Base-by-base conservation (phyloP, 2,113 vertebrate genomes). In the Thermophis baileyi region DNA sequence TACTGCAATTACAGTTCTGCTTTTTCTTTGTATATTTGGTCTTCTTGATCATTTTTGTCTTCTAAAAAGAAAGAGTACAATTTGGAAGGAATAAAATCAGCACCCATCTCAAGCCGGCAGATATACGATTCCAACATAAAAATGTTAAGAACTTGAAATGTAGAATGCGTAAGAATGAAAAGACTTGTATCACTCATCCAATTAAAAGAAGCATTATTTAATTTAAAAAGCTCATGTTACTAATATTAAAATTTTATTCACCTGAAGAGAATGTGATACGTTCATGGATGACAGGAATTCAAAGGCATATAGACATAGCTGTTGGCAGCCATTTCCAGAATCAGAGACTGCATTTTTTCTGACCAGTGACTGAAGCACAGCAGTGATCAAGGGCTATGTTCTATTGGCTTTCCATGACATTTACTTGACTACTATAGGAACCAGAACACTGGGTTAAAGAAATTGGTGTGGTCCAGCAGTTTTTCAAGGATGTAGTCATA, bases 181-280 rank as follows among this genome's bases (percentile, higher is more conserved):
- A 92, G 95, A 81, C 18, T 81, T 81, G 6, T 44, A 44, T 22
- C 74, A 81, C 1, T 44, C 0, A 18, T 81, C 35, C 18, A 81
- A 81, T 81, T 81, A 44, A 81, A 44, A 81, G 35, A 81, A 81
- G 18, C 35, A 44, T 44, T 91, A 91, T 50, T 94, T 95, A 91
- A 94, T 20, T 95, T 92, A 93, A 94, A 96, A 94, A 93, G 95
- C 88, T 94, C 93, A 94, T 40, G 40, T 89, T 50, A 27, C 30
- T 25, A 55, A 92, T 94, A 88, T 94, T 81, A 90, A 93, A 93
- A 60, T 92, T 94, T 95, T 53, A 91, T 91, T 93, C 94, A 92
- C 60, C 25, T 91, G 94, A 88, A 40, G 20, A 54, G 22, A 6
- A 55, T 55, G 3, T 44, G 51, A 55, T 54, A 55, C 0, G 1